phyloP scores from a whole-genome alignment of 2,113 vertebrate species.

The Ursus arctos region DNA sequence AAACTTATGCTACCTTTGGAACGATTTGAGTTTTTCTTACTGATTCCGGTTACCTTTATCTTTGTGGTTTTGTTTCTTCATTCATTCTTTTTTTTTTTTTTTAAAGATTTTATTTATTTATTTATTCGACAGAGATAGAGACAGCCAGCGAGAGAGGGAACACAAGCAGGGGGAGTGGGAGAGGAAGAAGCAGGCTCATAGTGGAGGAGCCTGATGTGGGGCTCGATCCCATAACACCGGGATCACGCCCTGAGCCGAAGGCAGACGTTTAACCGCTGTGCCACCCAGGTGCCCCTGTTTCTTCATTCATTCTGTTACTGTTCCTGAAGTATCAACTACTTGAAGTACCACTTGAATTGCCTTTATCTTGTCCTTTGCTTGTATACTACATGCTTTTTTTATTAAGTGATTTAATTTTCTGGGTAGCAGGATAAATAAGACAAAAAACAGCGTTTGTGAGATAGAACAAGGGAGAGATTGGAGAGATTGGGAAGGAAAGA shows the following conservation, averaged over 20 bases:
- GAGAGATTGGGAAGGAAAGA: background rate
- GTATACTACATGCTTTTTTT: background rate
- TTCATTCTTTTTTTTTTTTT: background rate
- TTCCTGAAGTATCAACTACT: background rate
- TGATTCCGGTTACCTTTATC: background rate
- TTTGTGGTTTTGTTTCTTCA: background rate
- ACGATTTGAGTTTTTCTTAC: background rate
- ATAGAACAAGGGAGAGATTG: background rate
- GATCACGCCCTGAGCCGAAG: too few species aligned
- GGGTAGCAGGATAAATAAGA: slow-evolving; percentile 38
- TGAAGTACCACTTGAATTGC: background rate
- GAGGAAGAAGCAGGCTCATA: too few species aligned
- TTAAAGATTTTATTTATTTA: too few species aligned
- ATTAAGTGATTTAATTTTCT: slow-evolving; percentile 26
- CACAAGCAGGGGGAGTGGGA: too few species aligned
- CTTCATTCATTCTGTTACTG: background rate
- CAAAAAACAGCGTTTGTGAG: background rate
- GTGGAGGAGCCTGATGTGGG: too few species aligned
- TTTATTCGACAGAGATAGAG: too few species aligned
- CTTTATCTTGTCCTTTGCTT: background rate
- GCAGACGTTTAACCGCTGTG: too few species aligned
- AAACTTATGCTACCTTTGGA: background rate
- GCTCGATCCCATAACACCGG: too few species aligned
- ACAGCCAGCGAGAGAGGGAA: too few species aligned
- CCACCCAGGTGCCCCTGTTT: background rate